These are phyloP conservation scores for Hyphantria cunea DNA, from an alignment of 1,140 invertebrate genomes.

Conservation along the genomic window DNA sequence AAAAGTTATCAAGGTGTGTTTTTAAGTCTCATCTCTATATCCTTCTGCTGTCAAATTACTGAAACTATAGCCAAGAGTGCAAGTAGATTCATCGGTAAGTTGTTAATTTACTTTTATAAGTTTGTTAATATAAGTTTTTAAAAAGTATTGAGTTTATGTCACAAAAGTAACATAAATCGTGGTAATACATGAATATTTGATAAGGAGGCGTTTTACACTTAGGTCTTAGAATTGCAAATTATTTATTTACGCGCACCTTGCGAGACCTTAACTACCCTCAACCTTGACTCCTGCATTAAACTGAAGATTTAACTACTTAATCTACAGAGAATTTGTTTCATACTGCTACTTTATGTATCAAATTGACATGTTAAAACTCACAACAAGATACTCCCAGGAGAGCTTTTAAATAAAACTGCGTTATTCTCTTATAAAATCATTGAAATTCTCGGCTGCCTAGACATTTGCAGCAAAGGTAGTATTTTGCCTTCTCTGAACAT, in stretches of 20 bases:
- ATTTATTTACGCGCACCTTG: constrained; percentile 21
- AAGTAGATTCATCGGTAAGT: constrained; percentile 75
- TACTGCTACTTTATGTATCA: constrained; percentile 5
- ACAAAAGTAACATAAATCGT: constrained; percentile 10
- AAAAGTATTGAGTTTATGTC: constrained; percentile 13
- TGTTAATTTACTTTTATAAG: constrained; percentile 8
- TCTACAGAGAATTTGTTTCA: constrained; percentile 21
- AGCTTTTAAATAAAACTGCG: constrained; percentile 5
- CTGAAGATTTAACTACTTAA: constrained; percentile 19
- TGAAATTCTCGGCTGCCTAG: no score
- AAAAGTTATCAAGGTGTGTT: constrained; percentile 74
- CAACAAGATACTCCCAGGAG: no score
- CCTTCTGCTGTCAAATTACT: constrained; percentile 75
- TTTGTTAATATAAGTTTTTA: constrained; percentile 4
- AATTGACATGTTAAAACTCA: constrained; percentile 1
- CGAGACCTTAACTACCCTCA: constrained; percentile 8
- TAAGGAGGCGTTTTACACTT: constrained; percentile 24
- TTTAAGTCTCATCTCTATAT: constrained; percentile 73
- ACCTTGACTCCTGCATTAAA: constrained; percentile 19
- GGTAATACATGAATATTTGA: constrained; percentile 25
- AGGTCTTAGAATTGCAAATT: constrained; percentile 21
- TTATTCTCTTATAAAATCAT: background rate
- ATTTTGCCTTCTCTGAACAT: background rate
- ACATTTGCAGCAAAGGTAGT: background rate
- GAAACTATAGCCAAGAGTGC: constrained; percentile 78